Evolutionary conservation across 2,113 vertebrate species (phyloP), one percentile per base, ranked within the genome.

Genomic region (Marmota monax): DNA sequence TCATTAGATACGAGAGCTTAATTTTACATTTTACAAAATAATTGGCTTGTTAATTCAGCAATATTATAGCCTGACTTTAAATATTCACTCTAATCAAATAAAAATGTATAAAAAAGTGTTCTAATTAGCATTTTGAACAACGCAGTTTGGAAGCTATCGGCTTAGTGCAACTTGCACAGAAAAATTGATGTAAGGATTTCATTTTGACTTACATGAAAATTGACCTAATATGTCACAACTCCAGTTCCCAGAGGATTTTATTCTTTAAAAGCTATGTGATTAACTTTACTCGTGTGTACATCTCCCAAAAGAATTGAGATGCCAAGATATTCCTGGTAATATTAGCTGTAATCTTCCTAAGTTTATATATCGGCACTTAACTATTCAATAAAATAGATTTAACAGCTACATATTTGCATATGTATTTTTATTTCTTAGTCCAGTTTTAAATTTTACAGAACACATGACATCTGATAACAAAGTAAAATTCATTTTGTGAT

Each of bases 201-300:
- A 96, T 69, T 76, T 74, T 98, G 90, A 84, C 83, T 94, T 80
- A 84, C 42, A 85, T 48, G 42, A 90, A 92, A 98, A 97, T 39
- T 93, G 48, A n/a, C 88, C 94, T 98, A 97, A 93, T 10, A 67
- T 96, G 88, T 97, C 97, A 97, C 89, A 97, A 97, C 93, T 97
- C 78, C 27, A 83, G 48, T 48, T 91, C 96, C 95, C 97, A 67
- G 92, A 98, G 85, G 92, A 78, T 76, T 65, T 83, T 93, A 85
- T 92, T 88, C 90, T 96, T 92, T 95, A 93, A 96, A 96, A 96
- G 87, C 87, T 96, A 27, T 13, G 58, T 92, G 93, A 94, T 96
- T 94, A 92, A 90, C 61, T 93, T 73, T n/a, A 83, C 91, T 86
- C 72, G 51, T 72, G 83, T 94, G 70, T 80, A 67, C 23, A 88